phyloP scores from a whole-genome alignment of 2,888 invertebrate genomes.

The Heliconius ethilla region DNA sequence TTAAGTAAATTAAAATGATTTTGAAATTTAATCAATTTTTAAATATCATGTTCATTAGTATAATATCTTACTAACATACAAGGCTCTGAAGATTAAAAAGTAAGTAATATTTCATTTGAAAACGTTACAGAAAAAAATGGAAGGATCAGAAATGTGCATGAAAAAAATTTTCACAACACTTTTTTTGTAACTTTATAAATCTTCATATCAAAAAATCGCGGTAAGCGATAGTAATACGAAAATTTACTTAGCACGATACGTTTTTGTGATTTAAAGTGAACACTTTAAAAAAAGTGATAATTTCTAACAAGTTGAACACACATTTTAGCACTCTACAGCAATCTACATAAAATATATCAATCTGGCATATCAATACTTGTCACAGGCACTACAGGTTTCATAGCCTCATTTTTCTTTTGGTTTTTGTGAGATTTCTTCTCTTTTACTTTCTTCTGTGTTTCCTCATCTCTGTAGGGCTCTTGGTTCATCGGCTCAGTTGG shows the following conservation, averaged over 20 bases:
- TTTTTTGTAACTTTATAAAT: neutral
- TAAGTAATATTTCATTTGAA: neutral
- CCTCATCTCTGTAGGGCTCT: conserved; percentile 77
- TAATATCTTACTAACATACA: neutral
- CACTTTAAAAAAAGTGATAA: conserved; percentile 4
- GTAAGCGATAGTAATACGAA: neutral
- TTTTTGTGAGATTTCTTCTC: conserved; percentile 85
- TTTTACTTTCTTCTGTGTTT: conserved; percentile 74
- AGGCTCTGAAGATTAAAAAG: neutral
- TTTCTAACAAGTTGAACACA: conserved; percentile 70
- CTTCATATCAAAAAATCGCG: neutral
- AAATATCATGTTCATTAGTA: neutral
- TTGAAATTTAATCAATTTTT: neutral
- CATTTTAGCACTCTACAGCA: conserved; percentile 40
- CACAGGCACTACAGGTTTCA: conserved; percentile 94
- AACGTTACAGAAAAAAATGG: neutral
- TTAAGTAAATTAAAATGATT: no score
- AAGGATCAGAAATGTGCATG: neutral
- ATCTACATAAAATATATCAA: conserved; percentile 73
- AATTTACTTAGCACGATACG: neutral
- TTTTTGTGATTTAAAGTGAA: conserved; percentile 6
- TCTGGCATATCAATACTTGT: conserved; percentile 95
- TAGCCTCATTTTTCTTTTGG: conserved; percentile 88
- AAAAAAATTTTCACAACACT: neutral
- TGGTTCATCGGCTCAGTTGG: conserved; percentile 67